phyloP scores from a whole-genome alignment of 2,113 vertebrate species.

The Perccottus glenii region DNA sequence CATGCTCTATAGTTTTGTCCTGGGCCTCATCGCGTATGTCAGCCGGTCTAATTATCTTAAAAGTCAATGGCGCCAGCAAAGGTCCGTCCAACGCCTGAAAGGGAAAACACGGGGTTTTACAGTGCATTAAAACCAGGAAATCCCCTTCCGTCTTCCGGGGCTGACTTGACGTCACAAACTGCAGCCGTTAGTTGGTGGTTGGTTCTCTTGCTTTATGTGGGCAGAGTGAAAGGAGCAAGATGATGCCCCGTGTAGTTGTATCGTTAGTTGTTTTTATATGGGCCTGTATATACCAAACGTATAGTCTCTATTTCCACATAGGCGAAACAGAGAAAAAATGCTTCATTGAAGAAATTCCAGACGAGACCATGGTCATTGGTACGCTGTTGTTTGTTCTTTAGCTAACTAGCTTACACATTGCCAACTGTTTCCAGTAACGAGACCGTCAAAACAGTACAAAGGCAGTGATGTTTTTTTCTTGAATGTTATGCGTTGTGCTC shows the following conservation, averaged over 20 bases:
- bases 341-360: slow-evolving; percentile 93
- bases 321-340: slow-evolving; percentile 94
- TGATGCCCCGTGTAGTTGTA: slow-evolving; percentile 47
- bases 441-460: background rate
- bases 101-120: background rate
- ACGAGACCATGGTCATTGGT: slow-evolving; percentile 97
- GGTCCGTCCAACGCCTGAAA: slow-evolving; percentile 9
- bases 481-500: background rate
- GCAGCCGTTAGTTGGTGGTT: background rate
- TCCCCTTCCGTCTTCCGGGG: slow-evolving; percentile 71
- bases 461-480: background rate
- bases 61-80: too few relatives aligned
- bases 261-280: slow-evolving; percentile 34
- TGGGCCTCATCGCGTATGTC: too few relatives aligned
- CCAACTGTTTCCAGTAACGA: slow-evolving; percentile 28
- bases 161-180: slow-evolving; percentile 32
- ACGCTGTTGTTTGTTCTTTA: slow-evolving; percentile 41
- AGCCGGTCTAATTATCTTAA: too few relatives aligned
- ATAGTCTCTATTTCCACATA: slow-evolving; percentile 89
- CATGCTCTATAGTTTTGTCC: too few relatives aligned
- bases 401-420: slow-evolving; percentile 17
- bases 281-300: slow-evolving; percentile 57
- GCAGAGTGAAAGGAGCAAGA: slow-evolving; percentile 25
- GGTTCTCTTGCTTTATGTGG: slow-evolving; percentile 16
- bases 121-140: slow-evolving; percentile 48